A percentile compares a stretch with the other conserved stretches of the same genome.
These are phyloP conservation scores for Cepaea hortensis DNA, from an alignment of 2,888 invertebrate genomes.

Conservation along the genomic window DNA sequence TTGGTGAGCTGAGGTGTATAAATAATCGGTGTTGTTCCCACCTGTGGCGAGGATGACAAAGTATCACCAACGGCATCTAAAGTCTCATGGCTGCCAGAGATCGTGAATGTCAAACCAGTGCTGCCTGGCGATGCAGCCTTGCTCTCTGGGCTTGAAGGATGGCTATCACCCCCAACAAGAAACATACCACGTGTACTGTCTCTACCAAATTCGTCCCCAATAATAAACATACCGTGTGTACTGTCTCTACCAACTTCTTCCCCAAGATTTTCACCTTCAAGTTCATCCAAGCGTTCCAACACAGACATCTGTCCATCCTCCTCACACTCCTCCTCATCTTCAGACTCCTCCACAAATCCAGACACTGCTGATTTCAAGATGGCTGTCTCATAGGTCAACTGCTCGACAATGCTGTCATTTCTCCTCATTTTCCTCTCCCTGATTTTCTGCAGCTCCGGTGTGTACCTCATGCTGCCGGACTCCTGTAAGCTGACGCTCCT, in stretches of 20 bases:
- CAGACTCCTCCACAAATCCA: slow-evolving; percentile 58
- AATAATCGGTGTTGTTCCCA: too few species aligned
- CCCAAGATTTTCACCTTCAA: not conserved
- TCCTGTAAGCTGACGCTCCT: slow-evolving; percentile 34
- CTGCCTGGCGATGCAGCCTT: not conserved
- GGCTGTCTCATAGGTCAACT: slow-evolving; percentile 66
- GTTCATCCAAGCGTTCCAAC: slow-evolving; percentile 20
- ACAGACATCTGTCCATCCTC: slow-evolving; percentile 31
- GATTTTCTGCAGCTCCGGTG: slow-evolving; percentile 43
- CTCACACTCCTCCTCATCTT: slow-evolving; percentile 50
- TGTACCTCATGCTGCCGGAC: slow-evolving; percentile 9
- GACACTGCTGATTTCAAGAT: slow-evolving; percentile 65
- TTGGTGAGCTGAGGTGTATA: not conserved
- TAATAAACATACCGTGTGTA: slow-evolving; percentile 1
- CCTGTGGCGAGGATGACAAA: not conserved
- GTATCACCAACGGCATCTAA: not conserved
- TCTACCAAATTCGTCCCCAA: not conserved
- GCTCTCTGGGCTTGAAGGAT: not conserved
- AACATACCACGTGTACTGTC: not conserved
- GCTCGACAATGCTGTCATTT: slow-evolving; percentile 67
- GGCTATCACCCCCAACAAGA: slow-evolving; percentile 19
- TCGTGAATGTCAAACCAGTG: slow-evolving; percentile 8
- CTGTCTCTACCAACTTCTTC: not conserved
- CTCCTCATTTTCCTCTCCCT: slow-evolving; percentile 51
- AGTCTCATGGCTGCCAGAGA: slow-evolving; percentile 1